Conservation (phyloP, 1,140 invertebrate species). For the Trichoplusia ni region DNA sequence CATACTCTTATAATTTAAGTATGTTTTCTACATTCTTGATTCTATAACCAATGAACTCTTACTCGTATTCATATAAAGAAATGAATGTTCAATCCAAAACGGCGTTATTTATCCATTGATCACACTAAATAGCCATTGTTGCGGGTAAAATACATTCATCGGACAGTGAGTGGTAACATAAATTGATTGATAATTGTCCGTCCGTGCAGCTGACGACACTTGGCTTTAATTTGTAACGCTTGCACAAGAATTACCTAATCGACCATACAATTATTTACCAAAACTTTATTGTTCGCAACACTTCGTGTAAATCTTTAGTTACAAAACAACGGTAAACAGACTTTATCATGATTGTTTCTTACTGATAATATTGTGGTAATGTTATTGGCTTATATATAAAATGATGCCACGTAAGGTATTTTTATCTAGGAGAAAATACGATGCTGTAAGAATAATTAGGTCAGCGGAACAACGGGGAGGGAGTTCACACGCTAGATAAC, state of each 20-base stretch:
- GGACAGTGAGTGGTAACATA: too few relatives aligned
- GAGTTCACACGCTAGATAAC: constrained; percentile 32
- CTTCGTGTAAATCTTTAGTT: background rate
- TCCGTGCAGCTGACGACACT: constrained; percentile 13
- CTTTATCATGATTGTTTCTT: background rate
- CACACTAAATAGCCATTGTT: too few relatives aligned
- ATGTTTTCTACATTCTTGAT: too few relatives aligned
- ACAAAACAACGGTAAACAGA: background rate
- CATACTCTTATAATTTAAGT: too few relatives aligned
- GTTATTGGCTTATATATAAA: background rate
- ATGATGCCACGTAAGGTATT: constrained; percentile 30
- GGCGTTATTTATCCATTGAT: too few relatives aligned
- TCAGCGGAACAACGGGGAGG: constrained; percentile 37
- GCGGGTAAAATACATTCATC: too few relatives aligned
- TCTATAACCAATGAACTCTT: too few relatives aligned
- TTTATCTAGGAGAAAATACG: constrained; percentile 33
- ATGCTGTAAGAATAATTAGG: constrained; percentile 45
- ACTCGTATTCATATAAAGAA: too few relatives aligned
- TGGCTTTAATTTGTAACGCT: constrained; percentile 4
- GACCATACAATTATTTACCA: background rate
- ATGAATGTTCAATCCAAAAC: too few relatives aligned
- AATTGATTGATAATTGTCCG: constrained; percentile 8
- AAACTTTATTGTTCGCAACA: background rate
- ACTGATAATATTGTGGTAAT: background rate
- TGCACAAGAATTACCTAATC: constrained; percentile 10